Evolutionary conservation across 2,797 vertebrate species (phyloP), one percentile per base, ranked within the genome.

Genomic region (Lutjanus campechanus): DNA sequence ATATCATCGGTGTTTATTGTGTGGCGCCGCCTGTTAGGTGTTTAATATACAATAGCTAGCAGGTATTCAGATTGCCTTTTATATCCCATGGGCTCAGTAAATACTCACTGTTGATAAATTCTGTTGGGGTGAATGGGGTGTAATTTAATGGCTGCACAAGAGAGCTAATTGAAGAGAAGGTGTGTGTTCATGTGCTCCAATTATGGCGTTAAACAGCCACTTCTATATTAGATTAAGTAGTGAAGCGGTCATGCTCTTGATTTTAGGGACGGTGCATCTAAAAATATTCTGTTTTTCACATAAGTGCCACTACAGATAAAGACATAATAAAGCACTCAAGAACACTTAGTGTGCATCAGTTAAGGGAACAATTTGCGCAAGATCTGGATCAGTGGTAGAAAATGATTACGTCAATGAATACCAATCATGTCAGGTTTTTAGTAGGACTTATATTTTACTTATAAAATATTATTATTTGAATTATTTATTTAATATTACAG

Each of bases 151-250:
- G 85, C 72, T 56, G 73, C 85, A 77, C 65, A 79, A 83, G 73
- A 85, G 87, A 84, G 76, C 68, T 90, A 88, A 85, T 83, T 89
- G 88, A 81, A 56, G 77, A 73, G 78, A 91, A 88, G 77, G 77
- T 84, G 81, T 85, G 85, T 78, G 79, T 81, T 88, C 70, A 59
- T 89, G 84, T 81, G 87, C 79, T 83, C 71, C 85, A 88, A 90
- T 93, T 91, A 91, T 74, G 76, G 66, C 87, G 73, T 91, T 90
- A 87, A 92, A 80, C 56, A 71, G 69, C 65, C 76, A 73, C 77
- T 70, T 85, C 62, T 84, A 71, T 85, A 88, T 91, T 83, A 85
- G 91, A 91, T 93, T 85, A 91, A 83, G 82, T 62, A 62, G 69
- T 73, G 76, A 60, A 88, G 85, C 69, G 65, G 85, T 91, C 88